phyloP scores from a whole-genome alignment of 2,888 invertebrate genomes.

The Idaea dimidiata region DNA sequence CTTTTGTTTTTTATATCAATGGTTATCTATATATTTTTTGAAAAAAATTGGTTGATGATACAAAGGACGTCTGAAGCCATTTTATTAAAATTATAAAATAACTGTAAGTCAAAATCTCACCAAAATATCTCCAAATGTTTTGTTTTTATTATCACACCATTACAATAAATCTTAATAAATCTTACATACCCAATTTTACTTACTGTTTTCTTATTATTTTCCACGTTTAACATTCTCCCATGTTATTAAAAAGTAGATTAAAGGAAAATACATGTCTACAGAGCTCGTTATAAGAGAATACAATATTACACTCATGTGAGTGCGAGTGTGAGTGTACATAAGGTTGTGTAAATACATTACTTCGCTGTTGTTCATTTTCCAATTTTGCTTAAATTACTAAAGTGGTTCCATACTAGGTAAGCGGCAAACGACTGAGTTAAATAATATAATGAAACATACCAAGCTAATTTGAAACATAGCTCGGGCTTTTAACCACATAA shows the following conservation, averaged over 20 bases:
- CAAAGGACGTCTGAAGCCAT: no score
- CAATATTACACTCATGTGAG: not conserved
- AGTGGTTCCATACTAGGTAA: constrained; percentile 27
- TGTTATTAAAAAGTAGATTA: not conserved
- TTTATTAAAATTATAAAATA: no score
- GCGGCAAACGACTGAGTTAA: constrained; percentile 21
- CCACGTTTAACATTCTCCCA: not conserved
- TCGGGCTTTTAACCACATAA: constrained; percentile 33
- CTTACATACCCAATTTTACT: not conserved
- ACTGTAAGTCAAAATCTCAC: no score
- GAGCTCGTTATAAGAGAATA: not conserved
- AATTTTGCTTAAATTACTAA: constrained; percentile 20
- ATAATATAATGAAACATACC: constrained; percentile 32
- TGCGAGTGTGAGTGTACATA: no score
- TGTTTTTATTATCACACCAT: no score
- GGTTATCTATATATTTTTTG: no score
- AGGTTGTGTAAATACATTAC: not conserved
- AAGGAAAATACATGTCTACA: not conserved
- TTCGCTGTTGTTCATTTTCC: constrained; percentile 11
- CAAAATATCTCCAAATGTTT: no score
- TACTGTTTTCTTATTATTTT: not conserved
- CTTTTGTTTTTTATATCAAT: no score
- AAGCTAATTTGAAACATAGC: constrained; percentile 30
- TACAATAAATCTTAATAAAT: no score
- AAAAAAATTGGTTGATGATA: no score